phyloP scores from a whole-genome alignment of 1,140 invertebrate genomes.

The Heliconius eleuchia region DNA sequence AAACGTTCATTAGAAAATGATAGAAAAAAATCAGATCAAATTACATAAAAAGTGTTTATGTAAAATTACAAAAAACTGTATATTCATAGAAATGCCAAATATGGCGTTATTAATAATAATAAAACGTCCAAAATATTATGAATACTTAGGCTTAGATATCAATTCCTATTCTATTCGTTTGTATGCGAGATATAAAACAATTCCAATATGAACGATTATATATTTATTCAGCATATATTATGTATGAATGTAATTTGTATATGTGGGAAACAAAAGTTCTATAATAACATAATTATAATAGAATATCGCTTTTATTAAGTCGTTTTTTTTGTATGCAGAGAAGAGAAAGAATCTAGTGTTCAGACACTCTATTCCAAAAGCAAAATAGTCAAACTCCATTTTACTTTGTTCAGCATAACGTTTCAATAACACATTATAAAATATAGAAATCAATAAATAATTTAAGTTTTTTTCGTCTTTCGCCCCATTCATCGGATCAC shows the following conservation, averaged over 20 bases:
- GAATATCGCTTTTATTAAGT: too few relatives aligned
- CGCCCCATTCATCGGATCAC: slow-evolving; percentile 3
- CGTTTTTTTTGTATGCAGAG: too few relatives aligned
- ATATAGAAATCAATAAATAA: slow-evolving; percentile 4
- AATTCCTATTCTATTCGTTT: slow-evolving; percentile 12
- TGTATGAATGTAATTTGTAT: background rate
- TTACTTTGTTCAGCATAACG: too few relatives aligned
- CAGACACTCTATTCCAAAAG: background rate
- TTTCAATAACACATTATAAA: background rate
- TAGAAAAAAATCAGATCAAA: slow-evolving; percentile 35
- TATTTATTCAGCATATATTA: background rate
- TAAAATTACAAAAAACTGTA: slow-evolving; percentile 13
- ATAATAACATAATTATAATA: too few relatives aligned
- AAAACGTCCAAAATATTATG: slow-evolving; percentile 2
- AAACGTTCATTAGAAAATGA: slow-evolving; percentile 5
- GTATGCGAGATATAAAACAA: slow-evolving; percentile 12
- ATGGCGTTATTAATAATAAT: slow-evolving; percentile 1
- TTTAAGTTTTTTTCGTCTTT: background rate
- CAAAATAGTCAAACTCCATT: background rate
- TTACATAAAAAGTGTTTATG: slow-evolving; percentile 25
- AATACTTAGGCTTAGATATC: slow-evolving; percentile 15
- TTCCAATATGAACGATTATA: slow-evolving; percentile 7
- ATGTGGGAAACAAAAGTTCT: background rate
- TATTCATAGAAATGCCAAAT: slow-evolving; percentile 8
- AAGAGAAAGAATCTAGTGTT: background rate